Percentiles rank a stretch among this genome's conserved stretches.
Evolutionary conservation across 23 tunicate species (phyloP).

Genomic region (Halocynthia roretzi): DNA sequence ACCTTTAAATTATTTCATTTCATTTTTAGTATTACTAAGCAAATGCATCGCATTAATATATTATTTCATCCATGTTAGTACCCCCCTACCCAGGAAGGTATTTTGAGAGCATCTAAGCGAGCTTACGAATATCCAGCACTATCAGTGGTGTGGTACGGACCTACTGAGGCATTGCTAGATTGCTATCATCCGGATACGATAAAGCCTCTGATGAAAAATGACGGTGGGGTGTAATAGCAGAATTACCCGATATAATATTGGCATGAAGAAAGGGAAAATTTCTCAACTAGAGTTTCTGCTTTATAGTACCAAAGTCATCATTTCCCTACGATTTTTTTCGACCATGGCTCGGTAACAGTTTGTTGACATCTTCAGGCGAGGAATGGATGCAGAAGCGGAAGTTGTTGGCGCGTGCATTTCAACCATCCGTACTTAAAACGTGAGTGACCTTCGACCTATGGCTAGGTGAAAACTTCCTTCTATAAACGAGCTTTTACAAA

Average conservation of each 20-base stretch:
- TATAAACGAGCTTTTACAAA: background rate
- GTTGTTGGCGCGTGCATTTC: conserved; percentile 2
- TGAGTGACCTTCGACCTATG: background rate
- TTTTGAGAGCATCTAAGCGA: background rate
- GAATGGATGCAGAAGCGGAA: conserved; percentile 1
- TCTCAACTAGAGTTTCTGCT: background rate
- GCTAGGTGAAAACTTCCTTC: background rate
- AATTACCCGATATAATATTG: background rate
- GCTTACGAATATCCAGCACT: background rate
- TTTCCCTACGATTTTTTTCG: background rate
- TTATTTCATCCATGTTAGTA: background rate
- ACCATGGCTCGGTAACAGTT: conserved; percentile 1
- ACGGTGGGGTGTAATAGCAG: background rate
- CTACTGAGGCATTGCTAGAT: background rate
- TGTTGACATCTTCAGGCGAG: background rate
- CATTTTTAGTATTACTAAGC: too few relatives aligned
- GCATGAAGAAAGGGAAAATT: background rate
- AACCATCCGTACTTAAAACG: background rate
- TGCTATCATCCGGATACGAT: conserved; percentile 7
- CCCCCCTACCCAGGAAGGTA: background rate
- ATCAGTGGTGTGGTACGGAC: conserved; percentile 6
- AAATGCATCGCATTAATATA: too few relatives aligned
- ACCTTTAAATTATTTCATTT: too few relatives aligned
- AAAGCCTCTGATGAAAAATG: background rate
- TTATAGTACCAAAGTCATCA: conserved; percentile 3